A percentile compares a stretch with the other conserved stretches of the same genome.
Evolutionary conservation across 2,888 invertebrate species (phyloP).

Genomic region (Rugalucina vietnamica): DNA sequence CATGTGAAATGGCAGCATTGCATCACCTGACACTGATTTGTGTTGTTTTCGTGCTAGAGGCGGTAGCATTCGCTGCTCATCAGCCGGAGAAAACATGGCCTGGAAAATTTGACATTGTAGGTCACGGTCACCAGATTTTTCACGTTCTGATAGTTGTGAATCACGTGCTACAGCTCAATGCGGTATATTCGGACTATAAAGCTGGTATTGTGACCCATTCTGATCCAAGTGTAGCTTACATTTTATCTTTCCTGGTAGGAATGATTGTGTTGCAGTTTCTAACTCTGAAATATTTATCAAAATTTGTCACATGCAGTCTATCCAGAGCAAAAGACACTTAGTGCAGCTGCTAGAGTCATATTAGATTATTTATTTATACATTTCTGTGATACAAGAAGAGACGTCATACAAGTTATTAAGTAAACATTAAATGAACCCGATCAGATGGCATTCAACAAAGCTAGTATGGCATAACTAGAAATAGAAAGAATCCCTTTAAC

Average conservation of each 20-base stretch:
- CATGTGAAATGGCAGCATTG: slow-evolving; percentile 58
- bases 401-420: no score
- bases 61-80: slow-evolving; percentile 67
- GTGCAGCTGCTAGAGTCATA: no score
- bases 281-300: slow-evolving; percentile 31
- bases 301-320: slow-evolving; percentile 35
- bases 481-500: no score
- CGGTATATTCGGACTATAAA: slow-evolving; percentile 47
- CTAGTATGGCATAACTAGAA: no score
- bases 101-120: slow-evolving; percentile 75
- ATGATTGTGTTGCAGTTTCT: slow-evolving; percentile 24
- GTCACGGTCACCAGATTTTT: slow-evolving; percentile 70
- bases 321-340: slow-evolving; percentile 12
- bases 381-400: no score
- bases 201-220: slow-evolving; percentile 43
- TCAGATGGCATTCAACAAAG: no score
- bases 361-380: no score
- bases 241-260: slow-evolving; percentile 18
- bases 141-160: slow-evolving; percentile 63
- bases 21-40: slow-evolving; percentile 50
- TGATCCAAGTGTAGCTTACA: slow-evolving; percentile 38
- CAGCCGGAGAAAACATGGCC: slow-evolving; percentile 74
- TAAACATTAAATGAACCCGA: no score
- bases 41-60: slow-evolving; percentile 57
- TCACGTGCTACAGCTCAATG: slow-evolving; percentile 57